Base-by-base conservation (phyloP, 2,113 vertebrate species). In the Parus major region DNA sequence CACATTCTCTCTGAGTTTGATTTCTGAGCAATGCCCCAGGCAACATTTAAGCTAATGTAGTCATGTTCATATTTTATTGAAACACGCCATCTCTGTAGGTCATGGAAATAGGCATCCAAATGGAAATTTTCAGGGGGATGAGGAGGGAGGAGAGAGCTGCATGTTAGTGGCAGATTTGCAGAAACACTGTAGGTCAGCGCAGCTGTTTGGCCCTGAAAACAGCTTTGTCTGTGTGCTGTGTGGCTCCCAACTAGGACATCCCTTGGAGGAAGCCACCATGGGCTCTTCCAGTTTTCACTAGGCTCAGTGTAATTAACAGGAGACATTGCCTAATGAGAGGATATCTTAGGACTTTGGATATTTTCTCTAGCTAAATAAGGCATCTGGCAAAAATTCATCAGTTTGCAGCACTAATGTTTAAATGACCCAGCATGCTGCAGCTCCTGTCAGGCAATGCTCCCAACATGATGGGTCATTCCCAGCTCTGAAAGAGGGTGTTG, bases 1-100 rank as follows among this genome's bases (percentile, higher is more conserved):
- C 19, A 5, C 42, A 12, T 68, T 89, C 66, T 71, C 61, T 24
- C 44, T 1, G 25, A 76, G 35, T 82, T 82, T 95, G 70, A 81
- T 87, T 94, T 94, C 86, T 57, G 66, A 92, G 88, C 5, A 10
- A n/a, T 78, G 83, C 92, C 49, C 19, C n/a, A 80, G 95, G 95
- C 80, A 76, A 27, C 55, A 19, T 93, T 85, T 92, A 79, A 72
- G 78, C 86, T 95, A 93, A 81, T 92, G 75, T 89, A 91, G 73
- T 57, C 7, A 0, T 81, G 68, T 94, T 96, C 78, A 68, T 92
- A n/a, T 93, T 93, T 97, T 95, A 94, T 94, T 95, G 90, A 96
- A 96, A 90, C 47, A 56, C 3, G 1, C 39, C 12, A 28, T 88
- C 73, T 78, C 91, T 69, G 89, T 76, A 92, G 66, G 85, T 55